Conservation (phyloP, 2,797 vertebrate genomes). For the Sebastes diploproa region DNA sequence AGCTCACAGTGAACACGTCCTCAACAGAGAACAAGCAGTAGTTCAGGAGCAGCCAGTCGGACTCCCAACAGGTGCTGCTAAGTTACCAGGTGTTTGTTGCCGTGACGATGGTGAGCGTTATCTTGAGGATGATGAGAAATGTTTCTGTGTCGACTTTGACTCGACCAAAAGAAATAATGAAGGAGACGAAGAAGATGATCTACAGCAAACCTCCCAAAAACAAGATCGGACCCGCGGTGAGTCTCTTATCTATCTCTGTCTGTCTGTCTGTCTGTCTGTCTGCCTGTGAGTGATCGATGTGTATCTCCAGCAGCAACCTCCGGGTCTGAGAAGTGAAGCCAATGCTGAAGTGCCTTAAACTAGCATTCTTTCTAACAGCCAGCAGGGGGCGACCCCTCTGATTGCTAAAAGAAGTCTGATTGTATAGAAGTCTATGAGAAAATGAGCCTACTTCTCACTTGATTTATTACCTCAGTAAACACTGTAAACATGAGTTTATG, state of each 20-base stretch:
- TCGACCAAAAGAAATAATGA: constrained; percentile 41
- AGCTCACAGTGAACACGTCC: not conserved
- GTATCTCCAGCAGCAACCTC: too few relatives aligned
- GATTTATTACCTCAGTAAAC: too few relatives aligned
- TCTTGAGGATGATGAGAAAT: constrained; percentile 52
- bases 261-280: not conserved
- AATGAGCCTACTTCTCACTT: too few relatives aligned
- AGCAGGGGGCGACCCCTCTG: too few relatives aligned
- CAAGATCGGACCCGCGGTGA: constrained; percentile 82
- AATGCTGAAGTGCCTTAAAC: too few relatives aligned
- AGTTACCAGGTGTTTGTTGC: not conserved
- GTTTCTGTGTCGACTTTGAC: constrained; percentile 14
- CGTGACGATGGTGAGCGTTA: not conserved
- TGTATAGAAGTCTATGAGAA: too few relatives aligned
- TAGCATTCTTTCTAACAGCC: too few relatives aligned
- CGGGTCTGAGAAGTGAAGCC: too few relatives aligned
- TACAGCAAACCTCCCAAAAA: constrained; percentile 81
- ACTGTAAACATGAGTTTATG: too few relatives aligned
- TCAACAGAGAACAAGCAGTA: not conserved
- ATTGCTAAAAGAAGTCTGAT: too few relatives aligned
- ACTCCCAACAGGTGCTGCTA: not conserved
- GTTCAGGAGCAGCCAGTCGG: not conserved
- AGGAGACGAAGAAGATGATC: constrained; percentile 60
- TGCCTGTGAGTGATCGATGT: too few relatives aligned
- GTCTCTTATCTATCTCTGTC: constrained; percentile 40